Conservation (phyloP, 2,888 invertebrate species). For the Rugalucina vietnamica region DNA sequence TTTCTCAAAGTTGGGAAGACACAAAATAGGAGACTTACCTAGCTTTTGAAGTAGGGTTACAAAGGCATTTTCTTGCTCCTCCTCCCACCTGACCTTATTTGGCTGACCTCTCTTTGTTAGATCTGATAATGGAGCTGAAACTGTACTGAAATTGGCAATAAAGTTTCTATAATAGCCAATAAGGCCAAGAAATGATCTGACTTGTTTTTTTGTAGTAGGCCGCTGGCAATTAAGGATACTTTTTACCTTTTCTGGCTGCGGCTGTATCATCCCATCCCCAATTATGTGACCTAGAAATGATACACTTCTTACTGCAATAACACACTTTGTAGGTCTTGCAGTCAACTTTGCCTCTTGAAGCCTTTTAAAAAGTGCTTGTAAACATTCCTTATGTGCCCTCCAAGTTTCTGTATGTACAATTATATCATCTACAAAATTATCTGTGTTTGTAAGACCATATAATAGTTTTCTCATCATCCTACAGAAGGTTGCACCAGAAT, state of each 20-base stretch:
- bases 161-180: conserved; percentile 53
- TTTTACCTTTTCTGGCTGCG: conserved; percentile 34
- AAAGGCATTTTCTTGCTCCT: conserved; percentile 44
- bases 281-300: too few relatives aligned
- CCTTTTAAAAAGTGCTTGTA: not conserved
- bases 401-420: not conserved
- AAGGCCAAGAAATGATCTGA: conserved; percentile 53
- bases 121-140: conserved; percentile 53
- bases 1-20: conserved; percentile 55
- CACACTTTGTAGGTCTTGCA: conserved; percentile 29
- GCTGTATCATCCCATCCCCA: conserved; percentile 24
- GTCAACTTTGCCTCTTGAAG: not conserved
- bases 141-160: conserved; percentile 51
- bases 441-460: not conserved
- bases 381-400: not conserved
- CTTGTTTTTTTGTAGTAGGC: conserved; percentile 44
- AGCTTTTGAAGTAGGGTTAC: conserved; percentile 41
- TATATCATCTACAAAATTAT: conserved; percentile 8
- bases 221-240: conserved; percentile 29
- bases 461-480: not conserved
- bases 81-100: conserved; percentile 60
- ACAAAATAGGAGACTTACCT: conserved; percentile 50
- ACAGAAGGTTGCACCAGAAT: too few relatives aligned
- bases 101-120: conserved; percentile 53
- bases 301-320: too few relatives aligned